Conservation (phyloP, 1,140 invertebrate genomes). For the Cylas formicarius region DNA sequence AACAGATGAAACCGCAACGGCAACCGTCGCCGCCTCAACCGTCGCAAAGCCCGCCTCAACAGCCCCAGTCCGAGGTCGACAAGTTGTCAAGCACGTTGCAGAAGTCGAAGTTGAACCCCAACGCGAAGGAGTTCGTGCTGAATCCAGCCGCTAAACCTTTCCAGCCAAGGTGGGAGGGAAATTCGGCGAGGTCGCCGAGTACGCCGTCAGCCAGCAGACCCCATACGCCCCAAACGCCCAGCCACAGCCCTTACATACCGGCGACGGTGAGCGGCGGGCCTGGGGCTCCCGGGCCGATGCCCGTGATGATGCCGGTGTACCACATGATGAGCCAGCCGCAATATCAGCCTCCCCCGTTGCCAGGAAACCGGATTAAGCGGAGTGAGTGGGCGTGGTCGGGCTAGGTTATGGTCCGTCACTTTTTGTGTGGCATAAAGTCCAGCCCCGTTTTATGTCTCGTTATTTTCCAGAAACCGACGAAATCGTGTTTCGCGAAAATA, state of each 20-base stretch:
- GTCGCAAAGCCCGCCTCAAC: conserved; percentile 28
- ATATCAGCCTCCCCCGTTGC: conserved; percentile 38
- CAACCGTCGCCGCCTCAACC: conserved; percentile 31
- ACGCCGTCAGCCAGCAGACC: conserved; percentile 63
- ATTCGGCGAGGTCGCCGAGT: conserved; percentile 50
- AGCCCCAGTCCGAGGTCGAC: conserved; percentile 42
- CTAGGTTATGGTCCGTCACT: neutral
- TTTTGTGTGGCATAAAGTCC: neutral
- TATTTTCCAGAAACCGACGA: no score
- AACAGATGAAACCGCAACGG: conserved; percentile 8
- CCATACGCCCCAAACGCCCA: conserved; percentile 79
- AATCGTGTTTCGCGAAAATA: no score
- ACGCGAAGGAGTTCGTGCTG: conserved; percentile 76
- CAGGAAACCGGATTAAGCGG: conserved; percentile 38
- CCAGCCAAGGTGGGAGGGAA: conserved; percentile 49
- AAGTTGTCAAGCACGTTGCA: conserved; percentile 58
- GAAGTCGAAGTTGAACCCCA: conserved; percentile 77
- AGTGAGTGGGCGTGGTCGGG: no score
- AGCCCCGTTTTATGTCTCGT: no score
- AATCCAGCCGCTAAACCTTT: conserved; percentile 82
- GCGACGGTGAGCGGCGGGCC: conserved; percentile 30
- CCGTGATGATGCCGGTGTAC: conserved; percentile 33
- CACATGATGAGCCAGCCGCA: conserved; percentile 34
- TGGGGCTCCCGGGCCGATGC: conserved; percentile 42
- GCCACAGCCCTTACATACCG: conserved; percentile 38